Evolutionary conservation across 2,888 invertebrate species (phyloP), one percentile per base, ranked within the genome.

Genomic region (Volucella bombylans): DNA sequence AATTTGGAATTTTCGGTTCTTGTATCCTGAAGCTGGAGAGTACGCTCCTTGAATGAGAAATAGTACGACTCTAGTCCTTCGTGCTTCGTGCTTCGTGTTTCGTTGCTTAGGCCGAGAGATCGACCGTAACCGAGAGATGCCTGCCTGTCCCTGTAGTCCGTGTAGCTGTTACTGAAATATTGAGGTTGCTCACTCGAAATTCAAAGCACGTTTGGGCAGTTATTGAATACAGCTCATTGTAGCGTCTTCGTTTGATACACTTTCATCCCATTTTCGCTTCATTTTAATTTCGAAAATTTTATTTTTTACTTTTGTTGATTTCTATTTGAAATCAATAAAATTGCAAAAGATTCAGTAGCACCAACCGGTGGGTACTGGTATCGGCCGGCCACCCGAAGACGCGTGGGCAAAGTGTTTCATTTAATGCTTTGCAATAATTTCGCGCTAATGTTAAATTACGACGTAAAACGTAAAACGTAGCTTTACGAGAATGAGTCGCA

Each of bases 221-320:
- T 85, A 85, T 85, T 85, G 83, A 85, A 85, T 85, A 81, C 71
- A 74, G 83, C 83, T 85, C 83, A 81, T 85, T 80, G 81, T 80
- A 80, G 76, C 80, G 67, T 85, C 83, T 85, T 85, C 80, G 71
- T 81, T 83, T 76, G 76, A 85, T 81, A 85, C 76, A 85, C 81
- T 85, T 85, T 74, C 43, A 65, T 47, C 59, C 71, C 81, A 67
- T 85, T 85, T 85, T 80, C 71, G 81, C 81, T 85, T 81, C 76
- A 80, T 85, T 81, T 85, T 85, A 79, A 68, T 77, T 77, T 69
- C 18, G 18, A 54, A 61, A 71, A 52, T 43, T 41, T n/a, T 23
- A 11, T 55, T 65, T 50, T 52, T 31, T 31, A 31, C 31, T 31
- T 6, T 31, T 6, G 62, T 67, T 57, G 59, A 61, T 65, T 76